phyloP scores from a whole-genome alignment of 2,888 invertebrate species.

The Cantharis nigra region DNA sequence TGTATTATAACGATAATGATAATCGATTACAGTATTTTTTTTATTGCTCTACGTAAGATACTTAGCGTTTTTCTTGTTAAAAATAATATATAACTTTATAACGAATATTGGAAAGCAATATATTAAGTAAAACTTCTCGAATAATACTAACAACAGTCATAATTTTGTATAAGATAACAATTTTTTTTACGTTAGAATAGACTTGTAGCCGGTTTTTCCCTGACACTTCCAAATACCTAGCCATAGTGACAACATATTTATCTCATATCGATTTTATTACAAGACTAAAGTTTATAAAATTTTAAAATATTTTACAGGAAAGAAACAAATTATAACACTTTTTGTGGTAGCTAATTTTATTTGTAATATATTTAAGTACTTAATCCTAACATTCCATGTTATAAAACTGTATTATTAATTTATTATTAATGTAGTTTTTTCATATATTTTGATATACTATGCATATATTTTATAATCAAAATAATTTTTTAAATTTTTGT shows the following conservation, averaged over 20 bases:
- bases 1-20: background rate
- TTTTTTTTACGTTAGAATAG: background rate
- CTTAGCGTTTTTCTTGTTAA: background rate
- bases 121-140: background rate
- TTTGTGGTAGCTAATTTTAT: background rate
- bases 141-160: background rate
- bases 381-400: slow-evolving; percentile 19
- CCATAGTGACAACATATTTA: background rate
- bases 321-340: background rate
- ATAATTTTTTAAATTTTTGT: background rate
- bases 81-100: background rate
- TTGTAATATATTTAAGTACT: slow-evolving; percentile 8
- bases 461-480: slow-evolving; percentile 3
- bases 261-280: background rate
- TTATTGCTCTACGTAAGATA: background rate
- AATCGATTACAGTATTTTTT: background rate
- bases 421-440: slow-evolving; percentile 1
- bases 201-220: background rate
- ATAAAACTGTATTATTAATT: slow-evolving; percentile 6
- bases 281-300: background rate
- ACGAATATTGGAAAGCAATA: background rate
- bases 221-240: background rate
- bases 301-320: background rate
- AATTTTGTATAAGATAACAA: background rate
- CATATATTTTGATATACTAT: slow-evolving; percentile 1